Conservation (phyloP, 2,888 invertebrate species). For the Rhynchonema sp. region DNA sequence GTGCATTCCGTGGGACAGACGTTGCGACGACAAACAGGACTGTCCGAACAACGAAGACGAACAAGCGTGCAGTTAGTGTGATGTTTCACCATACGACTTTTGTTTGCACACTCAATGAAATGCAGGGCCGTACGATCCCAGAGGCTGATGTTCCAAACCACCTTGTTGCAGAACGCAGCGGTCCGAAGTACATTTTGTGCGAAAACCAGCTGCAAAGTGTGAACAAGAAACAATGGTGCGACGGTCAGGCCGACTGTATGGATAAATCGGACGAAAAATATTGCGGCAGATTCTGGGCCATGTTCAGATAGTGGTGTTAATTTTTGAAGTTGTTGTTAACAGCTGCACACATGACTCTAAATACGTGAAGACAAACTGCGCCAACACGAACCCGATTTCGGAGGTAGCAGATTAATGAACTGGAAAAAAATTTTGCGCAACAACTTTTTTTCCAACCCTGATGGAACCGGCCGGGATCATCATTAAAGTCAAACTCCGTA, state of each 20-base stretch:
- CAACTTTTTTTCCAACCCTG: too few species aligned
- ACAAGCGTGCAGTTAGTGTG: conserved; percentile 17
- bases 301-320: too few species aligned
- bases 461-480: too few species aligned
- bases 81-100: not conserved
- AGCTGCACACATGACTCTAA: too few species aligned
- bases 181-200: conserved; percentile 19
- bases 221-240: conserved; percentile 20
- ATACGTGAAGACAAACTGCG: too few species aligned
- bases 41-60: conserved; percentile 24
- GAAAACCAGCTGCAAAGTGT: conserved; percentile 26
- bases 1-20: conserved; percentile 17
- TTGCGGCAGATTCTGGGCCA: too few species aligned
- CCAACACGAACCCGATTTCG: too few species aligned
- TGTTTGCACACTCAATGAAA: not conserved
- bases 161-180: conserved; percentile 15
- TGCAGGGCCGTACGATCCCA: not conserved
- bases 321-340: too few species aligned
- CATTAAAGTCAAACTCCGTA: too few species aligned
- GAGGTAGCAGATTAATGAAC: too few species aligned
- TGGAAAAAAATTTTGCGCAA: too few species aligned
- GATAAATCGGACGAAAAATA: conserved; percentile 24
- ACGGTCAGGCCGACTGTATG: conserved; percentile 19
- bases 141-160: too few species aligned
- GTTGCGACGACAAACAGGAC: conserved; percentile 20